Evolutionary conservation across 1,140 invertebrate species (phyloP).

Genomic region (Pygmarrhopalites habei): DNA sequence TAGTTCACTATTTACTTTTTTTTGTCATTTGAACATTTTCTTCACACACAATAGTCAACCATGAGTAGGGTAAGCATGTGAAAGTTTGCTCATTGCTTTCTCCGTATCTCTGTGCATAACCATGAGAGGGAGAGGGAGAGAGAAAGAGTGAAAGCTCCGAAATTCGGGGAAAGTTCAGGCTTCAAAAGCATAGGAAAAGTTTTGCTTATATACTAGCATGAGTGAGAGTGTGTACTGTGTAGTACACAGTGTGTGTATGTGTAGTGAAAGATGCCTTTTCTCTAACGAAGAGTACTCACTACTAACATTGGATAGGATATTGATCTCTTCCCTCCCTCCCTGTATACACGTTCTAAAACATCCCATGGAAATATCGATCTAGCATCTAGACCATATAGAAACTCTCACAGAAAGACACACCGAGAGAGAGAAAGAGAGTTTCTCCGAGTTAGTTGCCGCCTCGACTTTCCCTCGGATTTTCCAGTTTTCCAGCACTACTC

Average conservation of each 20-base stretch:
- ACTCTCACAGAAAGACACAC: no score
- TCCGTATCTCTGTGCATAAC: not conserved
- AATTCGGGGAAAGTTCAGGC: not conserved
- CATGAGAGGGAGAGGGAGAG: not conserved
- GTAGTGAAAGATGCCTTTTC: conserved; percentile 4
- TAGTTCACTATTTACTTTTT: no score
- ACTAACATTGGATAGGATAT: not conserved
- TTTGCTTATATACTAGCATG: not conserved
- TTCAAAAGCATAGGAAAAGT: not conserved
- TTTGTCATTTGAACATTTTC: no score
- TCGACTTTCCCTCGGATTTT: conserved; percentile 2
- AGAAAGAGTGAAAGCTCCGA: conserved; percentile 1
- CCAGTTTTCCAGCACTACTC: not conserved
- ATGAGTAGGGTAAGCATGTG: no score
- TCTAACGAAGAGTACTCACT: not conserved
- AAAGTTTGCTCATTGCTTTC: conserved; percentile 3
- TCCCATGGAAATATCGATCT: conserved; percentile 8
- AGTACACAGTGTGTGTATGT: not conserved
- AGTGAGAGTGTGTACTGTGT: not conserved
- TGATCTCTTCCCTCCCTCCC: not conserved
- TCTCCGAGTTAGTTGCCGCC: not conserved
- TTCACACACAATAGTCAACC: no score
- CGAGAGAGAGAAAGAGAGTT: not conserved
- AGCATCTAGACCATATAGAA: not conserved
- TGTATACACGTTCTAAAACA: not conserved